Base-by-base conservation (phyloP, 1,140 invertebrate species). In the Pantala flavescens region DNA sequence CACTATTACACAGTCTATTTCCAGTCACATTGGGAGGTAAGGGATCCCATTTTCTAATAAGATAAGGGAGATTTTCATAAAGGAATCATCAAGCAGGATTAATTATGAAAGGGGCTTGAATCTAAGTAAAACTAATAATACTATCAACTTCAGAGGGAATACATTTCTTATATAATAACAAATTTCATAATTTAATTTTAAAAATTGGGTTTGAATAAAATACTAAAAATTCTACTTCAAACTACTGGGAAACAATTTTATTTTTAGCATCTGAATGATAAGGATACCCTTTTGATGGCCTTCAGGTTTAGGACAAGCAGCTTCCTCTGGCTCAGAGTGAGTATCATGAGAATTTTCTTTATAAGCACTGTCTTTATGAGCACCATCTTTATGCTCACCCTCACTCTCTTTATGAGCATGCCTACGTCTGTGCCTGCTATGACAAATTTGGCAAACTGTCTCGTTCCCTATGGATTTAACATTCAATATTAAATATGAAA, bases 401-500 rank as follows among this genome's bases (percentile, higher is more conserved):
- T 63, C 49, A 63, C 49, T 12, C 12, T 63, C 49, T 63, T 63
- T 63, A 63, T 63, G 49, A 3, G 49, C 49, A 63, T 63, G 49
- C 49, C n/a, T 63, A 63, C 49, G 49, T 12, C 49, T 63, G 49
- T 63, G 49, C n/a, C 49, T 63, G 49, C 16, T 19, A 21, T 21
- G 14, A 63, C 49, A 63, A 19, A 63, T 19, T 63, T 63, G 49
- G 49, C 49, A 63, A 63, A 63, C 49, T 63, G 49, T 63, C 49
- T 63, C 49, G 49, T 63, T 63, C 49, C 49, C 49, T 63, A 63
- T 63, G 49, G 49, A 63, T 63, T 63, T 21, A 63, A 63, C 49
- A 63, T 63, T 63, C 16, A 63, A 63, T 36, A 36, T 36, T 36
- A 36, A 5, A 36, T 9, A 36, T 36, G 28, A 36, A 36, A 36